Evolutionary conservation across 1,140 invertebrate species (phyloP), one percentile per base, ranked within the genome.

Genomic region (Drosophila lini): DNA sequence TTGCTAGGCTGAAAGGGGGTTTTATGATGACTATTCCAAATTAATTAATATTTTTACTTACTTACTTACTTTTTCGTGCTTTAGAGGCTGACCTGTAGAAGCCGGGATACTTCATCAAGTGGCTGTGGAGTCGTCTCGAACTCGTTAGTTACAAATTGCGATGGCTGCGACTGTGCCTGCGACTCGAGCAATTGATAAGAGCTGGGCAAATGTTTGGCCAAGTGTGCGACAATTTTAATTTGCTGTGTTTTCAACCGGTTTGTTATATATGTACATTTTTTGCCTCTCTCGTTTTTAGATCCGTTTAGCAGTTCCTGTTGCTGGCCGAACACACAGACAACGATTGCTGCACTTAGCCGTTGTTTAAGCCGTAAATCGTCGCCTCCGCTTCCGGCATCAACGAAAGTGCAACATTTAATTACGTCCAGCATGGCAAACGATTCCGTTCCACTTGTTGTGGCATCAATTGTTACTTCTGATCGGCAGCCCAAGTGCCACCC

Each of bases 141-240:
- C 69, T 84, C 73, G 80, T 77, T 84, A 84, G 77, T 80, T 73
- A 61, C 55, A 78, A 77, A 61, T 58, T 61, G 32, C 59, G 59
- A 59, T 34, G 81, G 50, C 62, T 58, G 67, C 32, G 44, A 65
- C 77, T 56, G 64, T 13, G 47, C 61, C 77, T 53, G 41, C 34
- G 40, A 67, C 47, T 76, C 65, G 65, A 75, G 69, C 55, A 44
- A 73, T 81, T 77, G 80, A 83, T 86, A 86, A 86, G 73, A 88
- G 83, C 80, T 67, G 76, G 65, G 74, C 73, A 86, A 86, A 83
- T 86, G 83, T 86, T 86, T 86, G 83, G 52, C 74, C 68, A 84
- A 84, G 81, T 81, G 68, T 69, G 68, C 84, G 80, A 78, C 80
- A 77, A 80, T 83, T 88, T 89, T 69, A 78, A 88, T 74, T 88